Percentiles rank a stretch among this genome's conserved stretches.
phyloP scores from a whole-genome alignment of 2,797 vertebrate genomes.

The Pipistrellus kuhlii region DNA sequence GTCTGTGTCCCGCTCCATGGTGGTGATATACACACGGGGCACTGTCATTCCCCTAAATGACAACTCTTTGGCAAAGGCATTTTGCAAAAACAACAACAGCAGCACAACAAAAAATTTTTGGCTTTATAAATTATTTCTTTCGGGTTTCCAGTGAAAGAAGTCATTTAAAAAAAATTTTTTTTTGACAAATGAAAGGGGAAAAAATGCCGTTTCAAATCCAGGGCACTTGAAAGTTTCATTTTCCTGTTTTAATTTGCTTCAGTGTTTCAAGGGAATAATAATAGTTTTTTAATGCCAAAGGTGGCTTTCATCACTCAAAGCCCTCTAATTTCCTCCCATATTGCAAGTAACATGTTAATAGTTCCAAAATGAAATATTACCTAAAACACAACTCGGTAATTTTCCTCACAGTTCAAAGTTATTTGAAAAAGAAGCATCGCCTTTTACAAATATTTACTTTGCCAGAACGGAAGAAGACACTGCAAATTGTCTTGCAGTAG shows the following conservation, averaged over 20 bases:
- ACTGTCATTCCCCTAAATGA: background rate
- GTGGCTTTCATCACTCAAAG: conserved; percentile 83
- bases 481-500: conserved; percentile 82
- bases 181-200: conserved; percentile 82
- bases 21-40: background rate
- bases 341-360: conserved; percentile 88
- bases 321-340: conserved; percentile 86
- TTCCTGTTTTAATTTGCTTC: conserved; percentile 84
- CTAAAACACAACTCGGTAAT: conserved; percentile 87
- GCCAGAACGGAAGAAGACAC: conserved; percentile 84
- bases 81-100: conserved; percentile 61
- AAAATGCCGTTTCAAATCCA: conserved; percentile 84
- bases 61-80: conserved; percentile 46
- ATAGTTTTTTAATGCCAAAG: conserved; percentile 83
- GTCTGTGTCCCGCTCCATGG: background rate
- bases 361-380: conserved; percentile 88
- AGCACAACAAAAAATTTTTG: conserved; percentile 66
- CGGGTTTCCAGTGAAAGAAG: conserved; percentile 71
- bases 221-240: conserved; percentile 84
- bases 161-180: conserved; percentile 62
- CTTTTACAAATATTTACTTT: conserved; percentile 90
- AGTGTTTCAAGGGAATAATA: conserved; percentile 80
- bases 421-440: conserved; percentile 88
- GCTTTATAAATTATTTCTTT: conserved; percentile 80
- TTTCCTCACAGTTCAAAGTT: conserved; percentile 88